phyloP scores from a whole-genome alignment of 1,140 invertebrate species.

The Diorhabda elongata region DNA sequence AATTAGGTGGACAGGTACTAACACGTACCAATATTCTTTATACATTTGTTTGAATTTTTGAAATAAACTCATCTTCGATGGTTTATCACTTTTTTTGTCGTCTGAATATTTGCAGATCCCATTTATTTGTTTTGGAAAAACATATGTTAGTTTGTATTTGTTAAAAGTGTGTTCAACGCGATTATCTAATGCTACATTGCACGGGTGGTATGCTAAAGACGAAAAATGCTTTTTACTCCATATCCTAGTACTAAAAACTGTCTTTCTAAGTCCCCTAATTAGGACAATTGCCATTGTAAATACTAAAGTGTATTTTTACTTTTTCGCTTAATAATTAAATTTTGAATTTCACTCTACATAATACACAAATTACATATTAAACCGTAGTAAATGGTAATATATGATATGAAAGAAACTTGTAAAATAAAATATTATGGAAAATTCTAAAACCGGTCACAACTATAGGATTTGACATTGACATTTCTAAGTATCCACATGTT shows the following conservation, averaged over 20 bases:
- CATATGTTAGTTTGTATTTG: neutral
- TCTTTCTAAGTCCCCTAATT: neutral
- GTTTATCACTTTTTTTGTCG: conserved; percentile 3
- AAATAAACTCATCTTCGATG: conserved; percentile 60
- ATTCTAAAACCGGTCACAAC: too few relatives aligned
- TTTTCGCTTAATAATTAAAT: too few relatives aligned
- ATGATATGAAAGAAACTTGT: too few relatives aligned
- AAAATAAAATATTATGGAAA: too few relatives aligned
- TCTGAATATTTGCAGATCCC: neutral
- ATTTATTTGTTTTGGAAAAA: neutral
- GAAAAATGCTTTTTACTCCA: conserved; percentile 10
- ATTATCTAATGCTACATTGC: neutral
- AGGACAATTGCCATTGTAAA: conserved; percentile 4
- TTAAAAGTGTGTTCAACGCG: neutral
- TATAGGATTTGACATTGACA: too few relatives aligned
- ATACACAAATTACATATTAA: too few relatives aligned
- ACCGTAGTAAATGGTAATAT: too few relatives aligned
- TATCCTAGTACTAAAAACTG: neutral
- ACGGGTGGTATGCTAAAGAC: neutral
- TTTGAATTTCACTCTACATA: too few relatives aligned
- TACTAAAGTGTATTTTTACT: too few relatives aligned
- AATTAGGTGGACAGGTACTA: conserved; percentile 82
- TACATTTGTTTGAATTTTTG: conserved; percentile 87
- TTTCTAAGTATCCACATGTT: too few relatives aligned
- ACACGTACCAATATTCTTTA: conserved; percentile 91